Evolutionary conservation across 2,113 vertebrate species (phyloP), one percentile per base, ranked within the genome.

Genomic region (Acinonyx jubatus): DNA sequence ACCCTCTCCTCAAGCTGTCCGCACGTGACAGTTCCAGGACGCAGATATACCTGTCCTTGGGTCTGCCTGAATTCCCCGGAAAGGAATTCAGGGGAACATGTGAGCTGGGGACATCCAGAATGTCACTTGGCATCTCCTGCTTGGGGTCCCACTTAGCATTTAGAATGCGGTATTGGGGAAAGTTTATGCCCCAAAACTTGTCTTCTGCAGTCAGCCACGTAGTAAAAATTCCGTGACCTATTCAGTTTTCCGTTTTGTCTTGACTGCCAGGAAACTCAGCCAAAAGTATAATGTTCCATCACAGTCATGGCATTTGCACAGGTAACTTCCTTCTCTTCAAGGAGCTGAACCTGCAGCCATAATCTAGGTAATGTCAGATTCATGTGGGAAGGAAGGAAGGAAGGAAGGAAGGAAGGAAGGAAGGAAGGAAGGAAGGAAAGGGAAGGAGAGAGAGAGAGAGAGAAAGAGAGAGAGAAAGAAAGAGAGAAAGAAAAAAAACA

Each of bases 391-490:
- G 78, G 45, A 92, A 95, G 55, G 55, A 57, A 57, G 55, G 55
- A 57, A 21, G 57, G 19, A 61, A 61, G 57, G 55, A 7, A 57
- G 19, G 55, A 19, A 55, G 55, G 55, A 57, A 57, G 55, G 52
- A 16, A 57, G 52, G 50, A 12, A 52, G 50, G 16, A 55, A 52
- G 15, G 12, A 38, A 38, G 36, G 3, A 38, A 36, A 38, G 36
- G 36, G 36, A 38, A 38, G 36, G 36, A 38, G 15, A 14, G 4
- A 52, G 4, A 14, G 4, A 19, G 0, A 13, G 2, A 50, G 18
- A 55, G 4, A 15, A 0, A 55, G 5, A 6, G 0, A 8, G 21
- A 7, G 21, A 9, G 21, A 6, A 0, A 61, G 7, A 7, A 3
- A 61, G 57, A 7, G 2, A 61, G 57, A 55, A 18, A 55, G 52